Percentiles rank a stretch among this genome's conserved stretches.
phyloP scores from a whole-genome alignment of 1,140 invertebrate genomes.

The Matsumurasca onukii region DNA sequence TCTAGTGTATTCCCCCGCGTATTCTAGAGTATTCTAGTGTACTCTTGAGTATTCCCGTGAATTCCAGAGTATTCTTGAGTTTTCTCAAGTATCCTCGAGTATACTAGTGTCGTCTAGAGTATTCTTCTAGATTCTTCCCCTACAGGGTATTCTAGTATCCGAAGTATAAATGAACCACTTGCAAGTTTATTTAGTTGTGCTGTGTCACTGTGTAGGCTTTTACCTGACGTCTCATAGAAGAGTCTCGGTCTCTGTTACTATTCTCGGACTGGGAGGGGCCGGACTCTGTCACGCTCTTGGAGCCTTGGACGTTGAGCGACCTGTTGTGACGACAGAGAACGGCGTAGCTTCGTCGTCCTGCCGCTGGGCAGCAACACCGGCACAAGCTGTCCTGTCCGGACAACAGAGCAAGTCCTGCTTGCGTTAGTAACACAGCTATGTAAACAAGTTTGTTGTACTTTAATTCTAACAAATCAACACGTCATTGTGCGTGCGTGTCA shows the following conservation, averaged over 20 bases:
- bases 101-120: not conserved
- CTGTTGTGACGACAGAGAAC: conserved; percentile 31
- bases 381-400: conserved; percentile 36
- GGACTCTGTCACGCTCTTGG: conserved; percentile 4
- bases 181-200: not conserved
- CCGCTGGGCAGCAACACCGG: conserved; percentile 35
- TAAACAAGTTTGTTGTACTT: too few species aligned
- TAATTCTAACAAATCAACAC: too few species aligned
- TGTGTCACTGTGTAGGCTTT: not conserved
- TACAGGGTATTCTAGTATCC: not conserved
- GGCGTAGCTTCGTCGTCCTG: conserved; percentile 32
- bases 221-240: conserved; percentile 12
- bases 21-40: too few species aligned
- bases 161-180: not conserved
- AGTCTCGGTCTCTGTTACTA: conserved; percentile 20
- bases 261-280: conserved; percentile 11
- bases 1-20: too few species aligned
- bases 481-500: too few species aligned
- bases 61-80: not conserved
- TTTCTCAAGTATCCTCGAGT: not conserved
- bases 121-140: not conserved
- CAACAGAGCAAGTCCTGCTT: conserved; percentile 36
- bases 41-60: too few species aligned
- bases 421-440: too few species aligned
- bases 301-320: not conserved